Conservation (phyloP, 2,113 vertebrate genomes). For the Oriolus oriolus region DNA sequence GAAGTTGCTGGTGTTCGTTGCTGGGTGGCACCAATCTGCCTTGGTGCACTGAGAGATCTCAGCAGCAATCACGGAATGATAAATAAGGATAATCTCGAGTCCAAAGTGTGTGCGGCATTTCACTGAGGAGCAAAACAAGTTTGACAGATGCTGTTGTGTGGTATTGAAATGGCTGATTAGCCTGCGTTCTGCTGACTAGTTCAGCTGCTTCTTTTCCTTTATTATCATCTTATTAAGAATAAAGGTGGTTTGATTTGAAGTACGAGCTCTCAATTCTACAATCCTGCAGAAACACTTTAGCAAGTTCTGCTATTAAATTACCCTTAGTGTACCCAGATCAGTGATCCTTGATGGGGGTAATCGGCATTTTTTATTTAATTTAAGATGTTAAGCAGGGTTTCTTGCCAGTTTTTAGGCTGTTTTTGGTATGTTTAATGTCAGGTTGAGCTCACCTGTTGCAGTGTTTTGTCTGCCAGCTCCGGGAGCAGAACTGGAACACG, state of each 20-base stretch:
- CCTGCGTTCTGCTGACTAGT: background rate
- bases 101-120: background rate
- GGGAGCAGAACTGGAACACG: background rate
- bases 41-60: background rate
- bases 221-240: background rate
- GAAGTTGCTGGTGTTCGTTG: background rate
- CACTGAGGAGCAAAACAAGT: background rate
- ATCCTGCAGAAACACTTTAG: background rate
- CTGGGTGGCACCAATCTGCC: background rate
- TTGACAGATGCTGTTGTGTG: background rate
- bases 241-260: background rate
- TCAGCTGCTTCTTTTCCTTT: slow-evolving; percentile 4
- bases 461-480: background rate
- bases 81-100: background rate
- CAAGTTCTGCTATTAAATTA: background rate
- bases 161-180: slow-evolving; percentile 10
- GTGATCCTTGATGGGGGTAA: background rate
- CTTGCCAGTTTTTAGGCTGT: background rate
- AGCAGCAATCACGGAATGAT: background rate
- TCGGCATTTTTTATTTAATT: background rate
- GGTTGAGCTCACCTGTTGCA: background rate
- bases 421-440: background rate
- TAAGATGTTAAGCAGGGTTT: background rate
- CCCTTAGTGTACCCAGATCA: background rate
- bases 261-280: background rate